Conservation (phyloP, 2,888 invertebrate genomes). For the Merodon equestris region DNA sequence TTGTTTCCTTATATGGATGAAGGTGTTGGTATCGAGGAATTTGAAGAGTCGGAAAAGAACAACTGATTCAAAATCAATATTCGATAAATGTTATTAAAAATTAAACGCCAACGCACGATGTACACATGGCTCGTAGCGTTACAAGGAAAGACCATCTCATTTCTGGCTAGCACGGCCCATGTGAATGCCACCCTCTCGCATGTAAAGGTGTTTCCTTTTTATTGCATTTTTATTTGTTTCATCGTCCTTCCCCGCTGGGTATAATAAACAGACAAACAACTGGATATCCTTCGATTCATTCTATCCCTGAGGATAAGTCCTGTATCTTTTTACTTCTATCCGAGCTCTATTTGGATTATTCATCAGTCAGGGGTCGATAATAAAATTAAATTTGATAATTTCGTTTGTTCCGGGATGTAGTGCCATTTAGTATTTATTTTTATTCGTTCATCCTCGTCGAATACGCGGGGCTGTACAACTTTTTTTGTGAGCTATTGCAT, state of each 20-base stretch:
- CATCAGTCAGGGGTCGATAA: slow-evolving; percentile 42
- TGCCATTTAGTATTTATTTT: slow-evolving; percentile 33
- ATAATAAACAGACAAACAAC: slow-evolving; percentile 30
- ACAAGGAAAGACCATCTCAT: slow-evolving; percentile 3
- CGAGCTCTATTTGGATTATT: slow-evolving; percentile 40
- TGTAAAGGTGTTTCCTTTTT: too few relatives aligned
- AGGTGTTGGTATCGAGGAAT: not conserved
- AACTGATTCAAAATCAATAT: slow-evolving; percentile 26
- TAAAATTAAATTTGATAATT: slow-evolving; percentile 59
- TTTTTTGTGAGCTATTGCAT: too few relatives aligned
- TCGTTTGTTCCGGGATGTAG: slow-evolving; percentile 23
- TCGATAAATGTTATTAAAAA: slow-evolving; percentile 50
- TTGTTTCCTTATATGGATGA: slow-evolving; percentile 3
- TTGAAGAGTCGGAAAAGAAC: not conserved
- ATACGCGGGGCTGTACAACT: too few relatives aligned
- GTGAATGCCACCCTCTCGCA: not conserved
- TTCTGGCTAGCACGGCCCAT: not conserved
- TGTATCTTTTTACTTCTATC: slow-evolving; percentile 8
- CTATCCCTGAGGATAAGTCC: slow-evolving; percentile 1
- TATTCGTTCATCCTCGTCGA: slow-evolving; percentile 17
- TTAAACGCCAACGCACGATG: slow-evolving; percentile 23
- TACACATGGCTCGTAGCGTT: not conserved
- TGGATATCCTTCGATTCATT: slow-evolving; percentile 31
- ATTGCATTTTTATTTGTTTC: slow-evolving; percentile 39
- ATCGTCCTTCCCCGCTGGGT: slow-evolving; percentile 32